phyloP scores from a whole-genome alignment of 2,888 invertebrate genomes.

The Xestobium rufovillosum region DNA sequence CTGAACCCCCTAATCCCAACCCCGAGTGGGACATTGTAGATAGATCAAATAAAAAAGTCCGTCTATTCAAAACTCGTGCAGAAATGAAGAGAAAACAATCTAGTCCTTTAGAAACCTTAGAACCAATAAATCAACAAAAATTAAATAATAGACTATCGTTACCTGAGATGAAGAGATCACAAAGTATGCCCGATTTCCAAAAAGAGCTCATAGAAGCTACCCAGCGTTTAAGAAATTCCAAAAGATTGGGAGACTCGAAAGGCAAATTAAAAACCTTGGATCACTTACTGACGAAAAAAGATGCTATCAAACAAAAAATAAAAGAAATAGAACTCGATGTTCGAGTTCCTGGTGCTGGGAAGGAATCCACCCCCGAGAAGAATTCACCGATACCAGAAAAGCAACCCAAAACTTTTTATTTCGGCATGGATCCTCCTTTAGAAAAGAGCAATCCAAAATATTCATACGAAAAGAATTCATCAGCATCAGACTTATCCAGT shows the following conservation, averaged over 20 bases:
- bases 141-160: slow-evolving; percentile 32
- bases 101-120: slow-evolving; percentile 30
- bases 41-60: slow-evolving; percentile 48
- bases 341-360: slow-evolving; percentile 51
- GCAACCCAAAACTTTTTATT: slow-evolving; percentile 61
- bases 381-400: slow-evolving; percentile 44
- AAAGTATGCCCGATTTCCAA: slow-evolving; percentile 48
- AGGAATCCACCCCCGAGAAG: slow-evolving; percentile 57
- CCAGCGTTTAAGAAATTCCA: slow-evolving; percentile 32
- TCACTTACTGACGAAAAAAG: slow-evolving; percentile 41
- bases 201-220: slow-evolving; percentile 46
- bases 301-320: slow-evolving; percentile 45
- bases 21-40: slow-evolving; percentile 23
- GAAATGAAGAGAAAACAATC: slow-evolving; percentile 54
- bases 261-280: slow-evolving; percentile 45
- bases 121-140: slow-evolving; percentile 2
- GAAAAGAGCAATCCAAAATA: slow-evolving; percentile 6
- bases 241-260: slow-evolving; percentile 36
- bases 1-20: slow-evolving; percentile 49
- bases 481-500: slow-evolving; percentile 52
- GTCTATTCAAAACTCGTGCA: slow-evolving; percentile 67
- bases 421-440: slow-evolving; percentile 61
- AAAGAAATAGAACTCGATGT: slow-evolving; percentile 46
- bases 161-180: slow-evolving; percentile 41
- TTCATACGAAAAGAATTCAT: slow-evolving; percentile 37